These are phyloP conservation scores for Brachionus manjavacas DNA, from an alignment of 1,140 invertebrate species.

Conservation along the genomic window DNA sequence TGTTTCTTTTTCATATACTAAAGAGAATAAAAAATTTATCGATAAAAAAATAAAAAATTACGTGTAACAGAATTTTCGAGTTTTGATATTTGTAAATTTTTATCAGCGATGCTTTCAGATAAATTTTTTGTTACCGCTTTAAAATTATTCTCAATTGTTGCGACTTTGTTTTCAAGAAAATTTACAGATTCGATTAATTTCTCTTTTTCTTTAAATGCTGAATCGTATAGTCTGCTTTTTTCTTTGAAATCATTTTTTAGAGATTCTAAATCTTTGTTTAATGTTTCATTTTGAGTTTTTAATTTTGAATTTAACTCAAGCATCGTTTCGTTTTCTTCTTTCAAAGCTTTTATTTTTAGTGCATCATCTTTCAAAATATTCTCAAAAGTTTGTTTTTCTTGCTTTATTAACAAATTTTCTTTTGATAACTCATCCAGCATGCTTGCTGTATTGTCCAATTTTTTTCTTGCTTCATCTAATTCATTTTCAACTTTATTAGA, in stretches of 20 bases:
- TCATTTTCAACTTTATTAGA: too few species aligned
- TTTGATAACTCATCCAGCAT: background rate
- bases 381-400: constrained; percentile 16
- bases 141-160: background rate
- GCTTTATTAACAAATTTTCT: background rate
- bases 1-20: constrained; percentile 16
- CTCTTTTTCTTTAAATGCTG: background rate
- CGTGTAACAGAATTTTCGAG: background rate
- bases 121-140: background rate
- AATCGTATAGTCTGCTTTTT: background rate
- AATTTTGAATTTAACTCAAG: background rate
- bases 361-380: background rate
- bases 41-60: background rate
- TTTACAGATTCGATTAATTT: background rate
- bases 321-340: background rate
- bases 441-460: background rate
- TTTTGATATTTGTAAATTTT: background rate
- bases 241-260: background rate
- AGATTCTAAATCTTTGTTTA: background rate
- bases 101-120: background rate
- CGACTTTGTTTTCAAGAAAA: background rate
- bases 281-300: background rate
- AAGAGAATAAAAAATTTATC: background rate
- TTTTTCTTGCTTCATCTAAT: background rate
- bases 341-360: background rate